Evolutionary conservation across 2,888 invertebrate species (phyloP).

Genomic region (Volucella bombylans): DNA sequence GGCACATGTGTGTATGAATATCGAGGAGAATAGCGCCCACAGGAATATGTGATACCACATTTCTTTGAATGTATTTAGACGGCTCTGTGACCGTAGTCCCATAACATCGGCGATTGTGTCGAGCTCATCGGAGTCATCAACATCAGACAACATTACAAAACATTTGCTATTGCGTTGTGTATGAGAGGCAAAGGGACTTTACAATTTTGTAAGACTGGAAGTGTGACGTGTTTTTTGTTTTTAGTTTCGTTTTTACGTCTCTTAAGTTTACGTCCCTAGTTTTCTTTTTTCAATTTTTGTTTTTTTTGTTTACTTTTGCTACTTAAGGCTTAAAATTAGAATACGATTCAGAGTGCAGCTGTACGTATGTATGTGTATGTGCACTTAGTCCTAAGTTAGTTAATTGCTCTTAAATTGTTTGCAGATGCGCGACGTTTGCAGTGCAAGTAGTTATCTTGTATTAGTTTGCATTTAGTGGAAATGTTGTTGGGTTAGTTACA

Average conservation of each 20-base stretch:
- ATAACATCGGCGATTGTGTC: slow-evolving; percentile 88
- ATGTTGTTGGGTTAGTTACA: slow-evolving; percentile 57
- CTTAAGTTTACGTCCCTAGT: no score
- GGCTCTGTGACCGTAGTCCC: slow-evolving; percentile 86
- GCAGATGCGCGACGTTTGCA: slow-evolving; percentile 59
- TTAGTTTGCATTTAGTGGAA: slow-evolving; percentile 56
- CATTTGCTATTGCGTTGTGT: slow-evolving; percentile 65
- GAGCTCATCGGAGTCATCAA: slow-evolving; percentile 83
- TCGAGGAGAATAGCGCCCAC: slow-evolving; percentile 96
- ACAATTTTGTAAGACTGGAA: slow-evolving; percentile 43
- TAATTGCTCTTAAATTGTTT: slow-evolving; percentile 57
- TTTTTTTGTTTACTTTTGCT: neutral
- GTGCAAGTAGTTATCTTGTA: slow-evolving; percentile 40
- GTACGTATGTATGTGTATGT: slow-evolving; percentile 7
- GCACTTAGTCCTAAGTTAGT: slow-evolving; percentile 34
- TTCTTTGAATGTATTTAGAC: slow-evolving; percentile 90
- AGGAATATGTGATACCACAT: slow-evolving; percentile 99
- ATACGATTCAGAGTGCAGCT: slow-evolving; percentile 24
- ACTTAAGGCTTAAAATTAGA: slow-evolving; percentile 32
- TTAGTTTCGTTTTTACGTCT: slow-evolving; percentile 3
- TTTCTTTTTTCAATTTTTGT: neutral
- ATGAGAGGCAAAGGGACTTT: slow-evolving; percentile 19
- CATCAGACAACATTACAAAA: slow-evolving; percentile 79
- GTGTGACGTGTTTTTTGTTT: slow-evolving; percentile 37
- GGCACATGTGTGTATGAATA: slow-evolving; percentile 95